A percentile compares a stretch with the other conserved stretches of the same genome.
Conservation (phyloP, 2,113 vertebrate genomes). For the Calonectris borealis region DNA sequence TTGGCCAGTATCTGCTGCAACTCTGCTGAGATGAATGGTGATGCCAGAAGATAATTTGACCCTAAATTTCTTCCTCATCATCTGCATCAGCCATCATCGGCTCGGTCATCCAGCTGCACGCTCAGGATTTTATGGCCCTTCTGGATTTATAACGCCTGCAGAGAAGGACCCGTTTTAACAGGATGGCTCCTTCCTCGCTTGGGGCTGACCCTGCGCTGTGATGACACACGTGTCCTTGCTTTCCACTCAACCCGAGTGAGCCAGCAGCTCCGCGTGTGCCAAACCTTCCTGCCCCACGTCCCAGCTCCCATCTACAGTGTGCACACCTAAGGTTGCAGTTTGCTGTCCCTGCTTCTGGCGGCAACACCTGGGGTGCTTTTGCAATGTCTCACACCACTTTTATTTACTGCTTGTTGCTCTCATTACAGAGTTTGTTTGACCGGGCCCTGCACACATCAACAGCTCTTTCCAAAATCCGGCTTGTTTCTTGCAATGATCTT, state of each 20-base stretch:
- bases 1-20: not conserved
- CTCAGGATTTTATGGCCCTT: not conserved
- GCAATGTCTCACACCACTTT: not conserved
- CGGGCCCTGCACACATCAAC: not conserved
- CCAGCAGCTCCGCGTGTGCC: accelerated
- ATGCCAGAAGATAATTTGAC: not conserved
- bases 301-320: accelerated
- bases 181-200: accelerated
- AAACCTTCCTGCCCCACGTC: accelerated
- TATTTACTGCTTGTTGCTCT: not conserved
- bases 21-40: accelerated
- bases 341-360: not conserved
- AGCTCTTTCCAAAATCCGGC: not conserved
- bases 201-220: not conserved
- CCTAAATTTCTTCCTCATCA: not conserved
- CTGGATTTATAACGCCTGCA: not conserved
- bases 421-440: accelerated
- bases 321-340: not conserved
- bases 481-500: not conserved
- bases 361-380: not conserved
- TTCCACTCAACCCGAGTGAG: accelerated
- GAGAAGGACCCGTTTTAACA: not conserved
- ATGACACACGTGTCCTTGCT: not conserved
- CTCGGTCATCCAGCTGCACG: accelerated
- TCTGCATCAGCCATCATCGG: not conserved